These are phyloP conservation scores for Altica lythri DNA, from an alignment of 2,888 invertebrate species.

Conservation along the genomic window DNA sequence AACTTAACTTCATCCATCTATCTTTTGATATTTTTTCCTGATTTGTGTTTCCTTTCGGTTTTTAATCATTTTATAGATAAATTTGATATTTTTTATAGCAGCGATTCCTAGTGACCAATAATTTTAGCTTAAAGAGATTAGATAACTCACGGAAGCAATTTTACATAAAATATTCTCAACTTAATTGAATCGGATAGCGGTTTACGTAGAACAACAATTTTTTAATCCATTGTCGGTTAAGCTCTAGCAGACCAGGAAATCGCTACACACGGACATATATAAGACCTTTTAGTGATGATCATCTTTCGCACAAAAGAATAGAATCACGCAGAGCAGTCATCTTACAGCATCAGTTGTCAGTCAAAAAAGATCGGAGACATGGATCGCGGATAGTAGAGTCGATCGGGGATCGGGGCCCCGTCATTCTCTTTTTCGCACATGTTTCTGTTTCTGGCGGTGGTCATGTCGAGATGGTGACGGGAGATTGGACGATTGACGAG, in stretches of 20 bases:
- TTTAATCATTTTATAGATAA: no score
- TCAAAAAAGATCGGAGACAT: conserved; percentile 39
- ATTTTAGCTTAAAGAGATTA: no score
- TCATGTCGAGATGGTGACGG: conserved; percentile 55
- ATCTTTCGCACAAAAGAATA: conserved; percentile 25
- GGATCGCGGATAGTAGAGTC: conserved; percentile 38
- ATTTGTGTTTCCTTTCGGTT: no score
- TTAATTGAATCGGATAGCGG: no score
- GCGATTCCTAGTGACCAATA: no score
- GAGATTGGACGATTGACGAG: conserved; percentile 55
- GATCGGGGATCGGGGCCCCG: conserved; percentile 40
- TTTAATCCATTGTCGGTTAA: no score
- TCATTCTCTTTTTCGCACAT: conserved; percentile 51
- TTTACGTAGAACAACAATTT: no score
- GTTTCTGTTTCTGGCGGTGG: conserved; percentile 52
- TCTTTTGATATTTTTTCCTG: no score
- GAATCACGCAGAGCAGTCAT: conserved; percentile 28
- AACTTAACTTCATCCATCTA: no score
- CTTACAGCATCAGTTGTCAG: conserved; percentile 41
- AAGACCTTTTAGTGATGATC: conserved; percentile 17
- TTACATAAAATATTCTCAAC: no score
- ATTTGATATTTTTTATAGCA: no score
- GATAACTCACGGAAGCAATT: no score
- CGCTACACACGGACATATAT: conserved; percentile 24
- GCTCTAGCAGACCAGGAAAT: conserved; percentile 28